A percentile compares a stretch with the other conserved stretches of the same genome.
Conservation (phyloP, 2,888 invertebrate genomes). For the Augiades crinisus region DNA sequence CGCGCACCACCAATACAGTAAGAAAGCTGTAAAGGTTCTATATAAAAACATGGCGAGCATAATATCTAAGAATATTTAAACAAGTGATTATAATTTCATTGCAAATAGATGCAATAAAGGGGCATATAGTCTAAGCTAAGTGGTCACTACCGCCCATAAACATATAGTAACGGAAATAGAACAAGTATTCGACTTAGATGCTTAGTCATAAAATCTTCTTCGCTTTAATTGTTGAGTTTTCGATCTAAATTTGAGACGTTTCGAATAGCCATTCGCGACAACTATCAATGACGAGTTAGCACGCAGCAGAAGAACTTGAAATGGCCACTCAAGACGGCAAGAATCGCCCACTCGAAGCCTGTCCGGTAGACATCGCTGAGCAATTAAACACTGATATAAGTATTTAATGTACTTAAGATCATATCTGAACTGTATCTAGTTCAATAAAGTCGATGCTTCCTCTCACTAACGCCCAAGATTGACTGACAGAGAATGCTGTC, state of each 20-base stretch:
- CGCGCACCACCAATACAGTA: too few species aligned
- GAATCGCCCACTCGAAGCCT: constrained; percentile 13
- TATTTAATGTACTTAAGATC: constrained; percentile 13
- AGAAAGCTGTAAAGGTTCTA: too few species aligned
- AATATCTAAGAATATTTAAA: too few species aligned
- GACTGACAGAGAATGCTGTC: too few species aligned
- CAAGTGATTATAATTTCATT: too few species aligned
- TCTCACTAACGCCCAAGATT: too few species aligned
- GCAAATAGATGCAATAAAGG: too few species aligned
- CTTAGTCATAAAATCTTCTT: neutral
- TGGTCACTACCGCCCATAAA: too few species aligned
- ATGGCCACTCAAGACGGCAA: constrained; percentile 4
- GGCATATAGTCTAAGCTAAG: too few species aligned
- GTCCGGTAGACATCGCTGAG: neutral
- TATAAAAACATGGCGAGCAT: too few species aligned
- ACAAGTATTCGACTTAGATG: too few species aligned
- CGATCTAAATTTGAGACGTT: neutral
- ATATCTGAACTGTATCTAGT: neutral
- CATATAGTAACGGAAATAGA: too few species aligned
- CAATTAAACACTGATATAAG: constrained; percentile 8
- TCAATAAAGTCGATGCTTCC: neutral
- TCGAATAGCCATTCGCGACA: constrained; percentile 2
- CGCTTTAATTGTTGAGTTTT: neutral
- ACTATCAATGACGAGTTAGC: constrained; percentile 16
- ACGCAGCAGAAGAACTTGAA: constrained; percentile 8